A percentile compares a stretch with the other conserved stretches of the same genome.
phyloP scores from a whole-genome alignment of 2,113 vertebrate genomes.

The Apaloderma vittatum region DNA sequence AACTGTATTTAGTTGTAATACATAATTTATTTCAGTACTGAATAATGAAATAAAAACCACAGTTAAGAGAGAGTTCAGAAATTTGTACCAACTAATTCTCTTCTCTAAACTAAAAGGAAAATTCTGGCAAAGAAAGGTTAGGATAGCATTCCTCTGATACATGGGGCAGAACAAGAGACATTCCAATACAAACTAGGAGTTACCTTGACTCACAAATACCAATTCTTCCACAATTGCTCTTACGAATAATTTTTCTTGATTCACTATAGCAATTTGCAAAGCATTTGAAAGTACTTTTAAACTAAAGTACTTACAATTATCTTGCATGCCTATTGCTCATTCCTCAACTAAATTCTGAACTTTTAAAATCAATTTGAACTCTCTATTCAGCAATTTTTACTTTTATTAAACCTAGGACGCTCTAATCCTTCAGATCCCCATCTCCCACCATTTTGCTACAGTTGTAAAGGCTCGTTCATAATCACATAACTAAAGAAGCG shows the following conservation, averaged over 20 bases:
- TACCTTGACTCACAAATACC: neutral
- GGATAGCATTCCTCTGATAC: neutral
- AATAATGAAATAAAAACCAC: neutral
- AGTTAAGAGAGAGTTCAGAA: neutral
- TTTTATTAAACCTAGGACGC: neutral
- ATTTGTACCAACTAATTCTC: neutral
- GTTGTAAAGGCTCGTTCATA: neutral
- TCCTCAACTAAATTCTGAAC: neutral
- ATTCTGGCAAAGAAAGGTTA: neutral
- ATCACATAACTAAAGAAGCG: rapidly evolving
- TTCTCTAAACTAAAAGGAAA: neutral
- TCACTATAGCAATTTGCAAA: neutral
- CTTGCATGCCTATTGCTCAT: neutral
- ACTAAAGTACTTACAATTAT: neutral
- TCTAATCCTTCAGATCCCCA: neutral
- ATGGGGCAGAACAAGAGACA: neutral
- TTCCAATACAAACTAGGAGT: neutral
- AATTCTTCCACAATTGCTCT: neutral
- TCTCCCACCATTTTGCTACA: neutral
- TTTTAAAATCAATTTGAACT: neutral
- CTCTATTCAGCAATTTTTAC: neutral
- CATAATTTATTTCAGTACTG: neutral
- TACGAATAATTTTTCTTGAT: neutral
- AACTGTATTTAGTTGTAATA: neutral
- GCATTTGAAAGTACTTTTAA: neutral